Evolutionary conservation across 2,797 vertebrate genomes (phyloP), one percentile per base, ranked within the genome.

Genomic region (Rhynchotus rufescens): DNA sequence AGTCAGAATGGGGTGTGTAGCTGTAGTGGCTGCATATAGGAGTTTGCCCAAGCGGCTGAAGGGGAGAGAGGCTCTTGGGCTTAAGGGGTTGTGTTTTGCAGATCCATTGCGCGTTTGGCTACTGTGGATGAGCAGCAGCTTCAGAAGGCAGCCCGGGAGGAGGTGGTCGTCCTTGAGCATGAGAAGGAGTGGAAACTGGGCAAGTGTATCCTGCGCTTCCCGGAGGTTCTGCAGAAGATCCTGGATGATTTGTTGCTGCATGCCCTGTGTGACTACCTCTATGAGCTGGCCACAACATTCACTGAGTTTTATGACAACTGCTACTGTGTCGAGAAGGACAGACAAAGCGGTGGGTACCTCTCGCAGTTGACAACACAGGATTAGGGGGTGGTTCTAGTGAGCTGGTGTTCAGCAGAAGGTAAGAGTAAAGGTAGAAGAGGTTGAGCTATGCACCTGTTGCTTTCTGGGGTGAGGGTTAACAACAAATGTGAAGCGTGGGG

Each of bases 301-400:
- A 99, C 99, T 0, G 99, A 99, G 98, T 99, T 99, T 98, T 99
- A 99, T 0, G 99, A 99, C 96, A 98, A 97, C 98, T 99, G 99
- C 97, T 99, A 99, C 95, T 99, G 99, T 2, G 98, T 99, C 68
- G 99, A 99, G 97, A 99, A 99, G 97, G 99, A 99, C 96, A 95
- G 99, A 8, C 98, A 99, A 92, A 99, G 98, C 10, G 99, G 99
- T 99, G 71, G 97, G 98, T 85, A 36, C 36, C 36, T 36, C 36
- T 36, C 10, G 36, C 8, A 36, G 36, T 36, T 9, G 36, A 4
- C 8, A 36, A 10, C 4, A 36, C 9, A 9, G 36, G 36, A 10
- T 36, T 9, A 36, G 9, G 36, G 36, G 36, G 8, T 10, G 36
- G 8, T 10, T 36, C 10, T 36, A 36, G 36, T 36, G 36, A 9